Percentiles rank a stretch among this genome's conserved stretches.
phyloP scores from a whole-genome alignment of 2,888 invertebrate species.

The Eupithecia centaureata region DNA sequence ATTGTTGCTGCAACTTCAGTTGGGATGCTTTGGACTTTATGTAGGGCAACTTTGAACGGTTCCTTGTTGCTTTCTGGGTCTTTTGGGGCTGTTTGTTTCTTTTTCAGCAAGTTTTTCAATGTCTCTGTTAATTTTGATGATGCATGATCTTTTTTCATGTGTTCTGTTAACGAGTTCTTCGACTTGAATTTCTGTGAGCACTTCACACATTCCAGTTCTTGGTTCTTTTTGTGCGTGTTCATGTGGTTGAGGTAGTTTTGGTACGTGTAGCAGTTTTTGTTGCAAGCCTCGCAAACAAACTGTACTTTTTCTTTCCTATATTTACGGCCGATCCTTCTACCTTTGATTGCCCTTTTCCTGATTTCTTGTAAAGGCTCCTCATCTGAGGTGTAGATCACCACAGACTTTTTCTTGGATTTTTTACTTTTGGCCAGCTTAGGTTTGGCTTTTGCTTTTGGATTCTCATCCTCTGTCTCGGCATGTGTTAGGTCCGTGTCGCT shows the following conservation, averaged over 20 bases:
- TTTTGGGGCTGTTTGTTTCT: constrained; percentile 49
- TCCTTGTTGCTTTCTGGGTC: constrained; percentile 32
- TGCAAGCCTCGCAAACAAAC: constrained; percentile 65
- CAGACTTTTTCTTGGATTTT: constrained; percentile 16
- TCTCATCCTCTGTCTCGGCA: constrained; percentile 18
- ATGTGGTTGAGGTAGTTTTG: constrained; percentile 73
- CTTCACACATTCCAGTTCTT: constrained; percentile 65
- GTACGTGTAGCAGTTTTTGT: constrained; percentile 70
- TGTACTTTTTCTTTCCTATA: constrained; percentile 29
- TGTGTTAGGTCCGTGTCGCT: constrained; percentile 14
- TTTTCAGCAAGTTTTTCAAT: constrained; percentile 63
- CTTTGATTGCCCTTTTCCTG: constrained; percentile 38
- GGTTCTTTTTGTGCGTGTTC: constrained; percentile 59
- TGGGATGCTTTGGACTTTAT: constrained; percentile 49
- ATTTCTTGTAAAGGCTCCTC: constrained; percentile 56
- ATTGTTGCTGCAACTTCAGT: constrained; percentile 50
- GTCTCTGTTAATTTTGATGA: constrained; percentile 69
- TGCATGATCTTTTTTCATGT: constrained; percentile 59
- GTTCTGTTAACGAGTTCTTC: constrained; percentile 53
- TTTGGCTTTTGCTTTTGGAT: constrained; percentile 44
- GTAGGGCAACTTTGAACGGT: constrained; percentile 58
- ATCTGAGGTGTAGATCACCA: constrained; percentile 54
- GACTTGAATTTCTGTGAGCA: constrained; percentile 60
- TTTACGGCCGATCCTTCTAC: not conserved
- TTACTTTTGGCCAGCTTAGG: constrained; percentile 23